Conservation (phyloP, 2,797 vertebrate genomes). For the Liasis olivaceus region DNA sequence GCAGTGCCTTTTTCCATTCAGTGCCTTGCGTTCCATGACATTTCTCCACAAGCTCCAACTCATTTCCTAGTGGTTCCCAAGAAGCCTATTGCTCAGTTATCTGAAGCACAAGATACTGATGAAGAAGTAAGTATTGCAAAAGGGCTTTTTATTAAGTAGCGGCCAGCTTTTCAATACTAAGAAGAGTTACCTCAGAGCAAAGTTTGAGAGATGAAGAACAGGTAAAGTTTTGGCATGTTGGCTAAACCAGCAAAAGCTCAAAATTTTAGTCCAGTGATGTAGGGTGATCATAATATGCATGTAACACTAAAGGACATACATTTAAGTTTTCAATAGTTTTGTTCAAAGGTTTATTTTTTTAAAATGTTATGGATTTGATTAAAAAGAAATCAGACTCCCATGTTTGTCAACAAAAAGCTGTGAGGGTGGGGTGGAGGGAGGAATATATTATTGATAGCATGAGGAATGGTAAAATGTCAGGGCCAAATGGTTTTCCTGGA, state of each 20-base stretch:
- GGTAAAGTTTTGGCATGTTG: not conserved
- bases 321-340: not conserved
- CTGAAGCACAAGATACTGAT: slow-evolving; percentile 86
- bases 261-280: not conserved
- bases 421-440: not conserved
- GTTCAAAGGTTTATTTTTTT: not conserved
- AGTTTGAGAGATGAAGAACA: not conserved
- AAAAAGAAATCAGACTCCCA: not conserved
- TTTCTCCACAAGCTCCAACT: slow-evolving; percentile 91
- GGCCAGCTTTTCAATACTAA: not conserved
- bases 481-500: not conserved
- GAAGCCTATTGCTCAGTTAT: slow-evolving; percentile 88
- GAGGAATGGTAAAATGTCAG: not conserved
- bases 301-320: not conserved
- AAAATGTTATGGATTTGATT: not conserved
- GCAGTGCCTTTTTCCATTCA: slow-evolving; percentile 52
- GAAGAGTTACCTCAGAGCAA: not conserved
- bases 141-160: not conserved
- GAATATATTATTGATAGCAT: not conserved
- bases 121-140: slow-evolving; percentile 81
- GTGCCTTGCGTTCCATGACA: slow-evolving; percentile 95
- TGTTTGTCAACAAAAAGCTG: not conserved
- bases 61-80: slow-evolving; percentile 95
- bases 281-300: not conserved
- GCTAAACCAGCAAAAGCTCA: not conserved